Conservation (phyloP, 2,113 vertebrate genomes). For the Syngnathus scovelli region DNA sequence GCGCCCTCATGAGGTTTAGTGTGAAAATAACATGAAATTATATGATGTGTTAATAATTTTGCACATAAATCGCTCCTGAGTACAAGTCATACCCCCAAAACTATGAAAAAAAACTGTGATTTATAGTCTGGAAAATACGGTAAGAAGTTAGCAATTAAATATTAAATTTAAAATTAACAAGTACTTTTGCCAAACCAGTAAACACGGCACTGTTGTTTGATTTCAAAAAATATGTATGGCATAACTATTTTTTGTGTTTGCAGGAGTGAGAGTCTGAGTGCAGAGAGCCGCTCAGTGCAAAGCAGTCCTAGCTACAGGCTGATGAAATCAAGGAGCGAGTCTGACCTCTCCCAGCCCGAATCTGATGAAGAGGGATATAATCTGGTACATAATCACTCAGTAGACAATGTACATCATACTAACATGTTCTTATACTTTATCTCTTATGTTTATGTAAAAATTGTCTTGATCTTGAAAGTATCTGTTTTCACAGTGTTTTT, state of each 20-base stretch:
- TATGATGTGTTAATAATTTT: no score
- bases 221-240: background rate
- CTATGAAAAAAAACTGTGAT: no score
- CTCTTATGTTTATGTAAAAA: background rate
- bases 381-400: slow-evolving; percentile 71
- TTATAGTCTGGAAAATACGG: no score
- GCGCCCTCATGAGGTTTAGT: no score
- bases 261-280: slow-evolving; percentile 94
- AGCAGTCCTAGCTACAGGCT: slow-evolving; percentile 81
- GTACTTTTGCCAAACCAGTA: background rate
- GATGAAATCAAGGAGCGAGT: slow-evolving; percentile 94
- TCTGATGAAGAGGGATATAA: slow-evolving; percentile 91
- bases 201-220: background rate
- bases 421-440: background rate
- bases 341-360: slow-evolving; percentile 94
- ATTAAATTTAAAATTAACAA: no score
- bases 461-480: background rate
- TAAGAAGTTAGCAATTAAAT: no score
- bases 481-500: no score
- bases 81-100: no score
- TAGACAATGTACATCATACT: background rate
- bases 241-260: slow-evolving; percentile 8
- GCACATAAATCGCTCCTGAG: no score
- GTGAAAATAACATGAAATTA: no score
- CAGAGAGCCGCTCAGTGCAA: slow-evolving; percentile 85